A percentile compares a stretch with the other conserved stretches of the same genome.
Conservation (phyloP, 2,797 vertebrate species). For the Malacoctenus gilli region DNA sequence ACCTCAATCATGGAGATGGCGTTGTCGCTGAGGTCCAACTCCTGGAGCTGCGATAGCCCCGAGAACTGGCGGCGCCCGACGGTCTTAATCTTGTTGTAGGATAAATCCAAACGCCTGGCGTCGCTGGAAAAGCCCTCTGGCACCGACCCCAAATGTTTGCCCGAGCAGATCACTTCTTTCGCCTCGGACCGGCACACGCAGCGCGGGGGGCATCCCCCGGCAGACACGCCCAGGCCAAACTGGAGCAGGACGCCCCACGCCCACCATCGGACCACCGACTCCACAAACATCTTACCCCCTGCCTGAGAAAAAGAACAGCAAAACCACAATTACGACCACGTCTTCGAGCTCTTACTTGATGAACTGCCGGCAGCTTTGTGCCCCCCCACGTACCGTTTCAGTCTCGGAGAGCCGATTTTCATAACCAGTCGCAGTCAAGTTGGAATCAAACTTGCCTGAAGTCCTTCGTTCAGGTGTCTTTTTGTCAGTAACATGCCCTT, state of each 20-base stretch:
- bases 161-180: slow-evolving; percentile 84
- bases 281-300: slow-evolving; percentile 82
- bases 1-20: slow-evolving; percentile 86
- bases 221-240: slow-evolving; percentile 65
- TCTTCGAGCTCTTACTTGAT: too few relatives aligned
- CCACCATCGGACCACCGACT: slow-evolving; percentile 76
- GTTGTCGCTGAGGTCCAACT: slow-evolving; percentile 89
- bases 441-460: slow-evolving; percentile 53
- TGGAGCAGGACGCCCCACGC: slow-evolving; percentile 75
- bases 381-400: slow-evolving; percentile 61
- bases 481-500: slow-evolving; percentile 38
- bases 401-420: slow-evolving; percentile 74
- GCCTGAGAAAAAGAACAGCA: slow-evolving; percentile 61
- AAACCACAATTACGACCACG: background rate
- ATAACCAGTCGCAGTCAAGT: slow-evolving; percentile 78
- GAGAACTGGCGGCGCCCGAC: slow-evolving; percentile 85
- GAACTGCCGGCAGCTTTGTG: too few relatives aligned
- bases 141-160: slow-evolving; percentile 81
- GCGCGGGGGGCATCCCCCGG: slow-evolving; percentile 78
- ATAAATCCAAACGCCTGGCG: slow-evolving; percentile 84
- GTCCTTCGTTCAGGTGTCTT: slow-evolving; percentile 37
- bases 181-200: slow-evolving; percentile 83
- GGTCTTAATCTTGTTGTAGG: slow-evolving; percentile 86
- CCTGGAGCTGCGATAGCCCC: slow-evolving; percentile 82
- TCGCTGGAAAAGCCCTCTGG: slow-evolving; percentile 83